Evolutionary conservation across 1,140 invertebrate species (phyloP).

Genomic region (Drosophila ogumai): DNA sequence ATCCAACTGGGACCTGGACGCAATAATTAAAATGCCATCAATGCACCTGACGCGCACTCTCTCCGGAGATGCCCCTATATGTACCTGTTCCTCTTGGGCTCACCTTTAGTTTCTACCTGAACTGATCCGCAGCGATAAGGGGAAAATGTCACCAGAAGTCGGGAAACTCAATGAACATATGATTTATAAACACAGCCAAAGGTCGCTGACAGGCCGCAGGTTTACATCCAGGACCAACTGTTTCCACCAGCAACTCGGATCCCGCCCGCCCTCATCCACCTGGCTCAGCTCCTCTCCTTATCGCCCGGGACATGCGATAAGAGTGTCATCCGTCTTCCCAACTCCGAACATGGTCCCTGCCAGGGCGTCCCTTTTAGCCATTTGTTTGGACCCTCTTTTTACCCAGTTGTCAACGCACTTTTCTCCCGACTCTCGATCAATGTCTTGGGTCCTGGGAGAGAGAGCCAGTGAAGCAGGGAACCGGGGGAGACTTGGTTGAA

Average conservation of each 20-base stretch:
- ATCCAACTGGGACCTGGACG: slow-evolving; percentile 10
- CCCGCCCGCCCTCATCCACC: slow-evolving; percentile 23
- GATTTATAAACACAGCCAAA: slow-evolving; percentile 55
- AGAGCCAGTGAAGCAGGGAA: not conserved
- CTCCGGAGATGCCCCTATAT: slow-evolving; percentile 15
- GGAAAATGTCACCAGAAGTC: slow-evolving; percentile 64
- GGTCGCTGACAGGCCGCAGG: slow-evolving; percentile 51
- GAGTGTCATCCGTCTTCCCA: slow-evolving; percentile 44
- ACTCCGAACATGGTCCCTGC: not conserved
- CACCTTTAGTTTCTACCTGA: slow-evolving; percentile 21
- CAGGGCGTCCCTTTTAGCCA: slow-evolving; percentile 11
- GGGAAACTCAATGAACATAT: slow-evolving; percentile 63
- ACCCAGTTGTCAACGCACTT: slow-evolving; percentile 22
- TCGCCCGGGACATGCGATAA: slow-evolving; percentile 44
- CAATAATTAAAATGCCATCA: slow-evolving; percentile 79
- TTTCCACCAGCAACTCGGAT: slow-evolving; percentile 12
- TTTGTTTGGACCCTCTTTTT: slow-evolving; percentile 9
- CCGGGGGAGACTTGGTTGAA: too few species aligned
- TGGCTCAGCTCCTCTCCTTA: slow-evolving; percentile 31
- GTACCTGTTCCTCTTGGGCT: not conserved
- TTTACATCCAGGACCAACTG: slow-evolving; percentile 37
- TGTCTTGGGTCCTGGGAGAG: not conserved
- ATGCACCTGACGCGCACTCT: slow-evolving; percentile 47
- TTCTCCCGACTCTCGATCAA: slow-evolving; percentile 10
- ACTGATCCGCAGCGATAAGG: slow-evolving; percentile 65